A percentile compares a stretch with the other conserved stretches of the same genome.
Conservation (phyloP, 2,113 vertebrate genomes). For the Salminus brasiliensis region DNA sequence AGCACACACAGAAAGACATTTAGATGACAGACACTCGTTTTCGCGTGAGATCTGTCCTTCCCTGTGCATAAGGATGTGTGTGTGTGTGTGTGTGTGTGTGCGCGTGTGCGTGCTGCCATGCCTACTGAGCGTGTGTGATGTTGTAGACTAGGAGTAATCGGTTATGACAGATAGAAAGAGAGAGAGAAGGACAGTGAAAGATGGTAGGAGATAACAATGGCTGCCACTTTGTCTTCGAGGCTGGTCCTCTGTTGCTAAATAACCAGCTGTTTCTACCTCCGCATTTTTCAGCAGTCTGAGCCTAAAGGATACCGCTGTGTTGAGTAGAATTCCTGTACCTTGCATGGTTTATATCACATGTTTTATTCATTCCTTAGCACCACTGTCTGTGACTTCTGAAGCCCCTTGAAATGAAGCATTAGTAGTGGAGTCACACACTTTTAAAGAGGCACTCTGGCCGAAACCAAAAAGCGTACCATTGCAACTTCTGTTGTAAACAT, state of each 20-base stretch:
- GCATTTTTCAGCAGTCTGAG: neutral
- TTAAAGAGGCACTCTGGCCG: too few species aligned
- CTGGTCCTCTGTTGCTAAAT: neutral
- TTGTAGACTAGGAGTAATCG: conserved; percentile 36
- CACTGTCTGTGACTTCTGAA: too few species aligned
- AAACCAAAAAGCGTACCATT: too few species aligned
- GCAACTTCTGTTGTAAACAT: too few species aligned
- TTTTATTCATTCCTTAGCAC: too few species aligned
- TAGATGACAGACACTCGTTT: neutral
- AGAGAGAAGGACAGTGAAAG: neutral
- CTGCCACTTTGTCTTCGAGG: conserved; percentile 10
- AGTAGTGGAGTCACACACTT: too few species aligned
- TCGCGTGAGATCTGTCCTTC: neutral
- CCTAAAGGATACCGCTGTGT: neutral
- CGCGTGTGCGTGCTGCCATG: conserved; percentile 10
- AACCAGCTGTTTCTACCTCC: neutral
- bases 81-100: neutral
- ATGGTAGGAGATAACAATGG: neutral
- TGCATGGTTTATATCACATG: too few species aligned
- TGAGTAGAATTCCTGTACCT: too few species aligned
- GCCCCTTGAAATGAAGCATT: too few species aligned
- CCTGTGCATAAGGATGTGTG: neutral
- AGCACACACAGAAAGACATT: too few species aligned
- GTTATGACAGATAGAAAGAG: conserved; percentile 23
- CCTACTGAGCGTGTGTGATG: neutral